These are phyloP conservation scores for Notamacropus eugenii DNA, from an alignment of 2,797 vertebrate genomes.

Conservation along the genomic window DNA sequence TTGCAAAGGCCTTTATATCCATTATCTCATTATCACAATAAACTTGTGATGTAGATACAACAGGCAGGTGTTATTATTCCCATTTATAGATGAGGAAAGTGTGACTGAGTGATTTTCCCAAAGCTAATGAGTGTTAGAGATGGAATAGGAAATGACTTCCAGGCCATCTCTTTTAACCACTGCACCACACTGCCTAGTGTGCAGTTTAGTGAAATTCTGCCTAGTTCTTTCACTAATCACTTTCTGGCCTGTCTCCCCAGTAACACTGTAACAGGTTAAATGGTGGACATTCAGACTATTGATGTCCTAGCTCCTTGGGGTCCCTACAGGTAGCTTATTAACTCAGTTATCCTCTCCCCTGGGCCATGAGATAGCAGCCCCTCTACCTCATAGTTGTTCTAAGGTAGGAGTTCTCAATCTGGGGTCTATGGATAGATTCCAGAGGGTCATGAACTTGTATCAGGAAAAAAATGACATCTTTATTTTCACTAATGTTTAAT, in stretches of 20 bases:
- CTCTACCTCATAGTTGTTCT: background rate
- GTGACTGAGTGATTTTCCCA: background rate
- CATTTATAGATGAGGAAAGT: background rate
- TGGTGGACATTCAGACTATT: background rate
- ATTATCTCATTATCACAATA: background rate
- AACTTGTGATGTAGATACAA: background rate
- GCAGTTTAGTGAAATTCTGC: background rate
- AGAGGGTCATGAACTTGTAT: background rate
- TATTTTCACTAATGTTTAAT: background rate
- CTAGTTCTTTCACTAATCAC: background rate
- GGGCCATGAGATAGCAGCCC: background rate
- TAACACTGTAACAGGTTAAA: background rate
- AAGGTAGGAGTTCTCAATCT: background rate
- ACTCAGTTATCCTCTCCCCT: background rate
- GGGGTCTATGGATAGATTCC: background rate
- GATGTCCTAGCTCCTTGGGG: background rate
- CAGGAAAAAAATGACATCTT: background rate
- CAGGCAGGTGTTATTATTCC: background rate
- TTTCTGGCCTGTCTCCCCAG: background rate
- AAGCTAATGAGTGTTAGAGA: background rate
- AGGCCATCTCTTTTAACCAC: background rate
- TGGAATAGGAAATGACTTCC: background rate
- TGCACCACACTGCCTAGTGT: background rate
- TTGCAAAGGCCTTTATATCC: background rate
- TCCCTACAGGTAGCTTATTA: background rate